Percentiles rank a stretch among this genome's conserved stretches.
These are phyloP conservation scores for Megathymus violae DNA, from an alignment of 1,140 invertebrate species.

Conservation along the genomic window DNA sequence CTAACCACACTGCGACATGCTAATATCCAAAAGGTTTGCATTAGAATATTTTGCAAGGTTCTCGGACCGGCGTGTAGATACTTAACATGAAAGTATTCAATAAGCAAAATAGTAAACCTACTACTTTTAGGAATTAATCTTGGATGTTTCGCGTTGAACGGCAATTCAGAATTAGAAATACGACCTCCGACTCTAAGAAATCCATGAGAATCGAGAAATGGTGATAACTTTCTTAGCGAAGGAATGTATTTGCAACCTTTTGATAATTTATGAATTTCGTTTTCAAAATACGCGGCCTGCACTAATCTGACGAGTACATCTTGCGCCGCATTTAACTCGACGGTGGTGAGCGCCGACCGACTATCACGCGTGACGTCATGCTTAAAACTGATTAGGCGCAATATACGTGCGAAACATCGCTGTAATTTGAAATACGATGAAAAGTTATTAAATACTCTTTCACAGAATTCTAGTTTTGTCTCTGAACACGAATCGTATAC, in stretches of 20 bases:
- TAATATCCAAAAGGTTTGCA: conserved; percentile 27
- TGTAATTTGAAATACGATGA: conserved; percentile 15
- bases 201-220: conserved; percentile 12
- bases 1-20: conserved; percentile 14
- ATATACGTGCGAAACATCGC: background rate
- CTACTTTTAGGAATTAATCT: conserved; percentile 8
- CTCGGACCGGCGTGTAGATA: conserved; percentile 12
- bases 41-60: conserved; percentile 12
- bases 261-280: background rate
- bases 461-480: conserved; percentile 16
- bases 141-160: conserved; percentile 13
- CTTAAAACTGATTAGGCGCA: background rate
- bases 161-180: conserved; percentile 14
- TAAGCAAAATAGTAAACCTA: conserved; percentile 19
- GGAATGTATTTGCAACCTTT: conserved; percentile 19
- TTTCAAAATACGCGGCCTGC: conserved; percentile 5
- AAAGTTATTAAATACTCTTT: conserved; percentile 6
- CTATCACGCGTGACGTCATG: background rate
- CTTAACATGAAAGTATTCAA: conserved; percentile 9
- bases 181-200: conserved; percentile 28
- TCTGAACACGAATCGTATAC: background rate
- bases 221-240: conserved; percentile 20
- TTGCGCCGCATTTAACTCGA: conserved; percentile 9
- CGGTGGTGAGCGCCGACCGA: background rate
- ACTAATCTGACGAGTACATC: conserved; percentile 6